These are phyloP conservation scores for Pan paniscus DNA, from an alignment of 2,113 vertebrate species.

Conservation along the genomic window DNA sequence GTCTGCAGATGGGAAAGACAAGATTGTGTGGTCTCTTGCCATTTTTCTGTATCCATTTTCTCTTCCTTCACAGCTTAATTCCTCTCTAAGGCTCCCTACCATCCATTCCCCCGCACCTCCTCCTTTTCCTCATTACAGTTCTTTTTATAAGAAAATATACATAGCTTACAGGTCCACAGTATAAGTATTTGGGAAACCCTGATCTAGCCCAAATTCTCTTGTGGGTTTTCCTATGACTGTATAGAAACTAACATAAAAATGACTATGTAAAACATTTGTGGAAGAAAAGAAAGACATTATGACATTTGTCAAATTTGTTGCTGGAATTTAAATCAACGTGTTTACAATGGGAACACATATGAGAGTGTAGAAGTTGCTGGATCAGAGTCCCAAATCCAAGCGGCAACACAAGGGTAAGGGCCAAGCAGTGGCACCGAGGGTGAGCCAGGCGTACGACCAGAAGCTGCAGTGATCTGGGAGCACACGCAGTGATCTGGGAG, in stretches of 20 bases:
- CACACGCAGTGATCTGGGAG: neutral
- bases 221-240: neutral
- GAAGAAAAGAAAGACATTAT: neutral
- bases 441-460: neutral
- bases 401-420: rapidly evolving
- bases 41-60: neutral
- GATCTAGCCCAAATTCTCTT: neutral
- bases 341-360: too few relatives aligned
- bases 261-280: neutral
- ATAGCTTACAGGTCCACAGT: neutral
- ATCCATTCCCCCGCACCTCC: neutral
- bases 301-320: neutral
- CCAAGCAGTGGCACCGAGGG: neutral
- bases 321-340: neutral
- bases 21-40: neutral
- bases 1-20: neutral
- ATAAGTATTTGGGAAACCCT: neutral
- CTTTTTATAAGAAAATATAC: neutral
- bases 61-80: neutral
- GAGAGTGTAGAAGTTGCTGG: rapidly evolving
- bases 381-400: neutral
- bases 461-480: neutral
- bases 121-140: neutral
- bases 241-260: neutral
- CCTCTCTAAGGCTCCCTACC: neutral